Conservation (phyloP, 1,140 invertebrate genomes). For the Tetranychus urticae region DNA sequence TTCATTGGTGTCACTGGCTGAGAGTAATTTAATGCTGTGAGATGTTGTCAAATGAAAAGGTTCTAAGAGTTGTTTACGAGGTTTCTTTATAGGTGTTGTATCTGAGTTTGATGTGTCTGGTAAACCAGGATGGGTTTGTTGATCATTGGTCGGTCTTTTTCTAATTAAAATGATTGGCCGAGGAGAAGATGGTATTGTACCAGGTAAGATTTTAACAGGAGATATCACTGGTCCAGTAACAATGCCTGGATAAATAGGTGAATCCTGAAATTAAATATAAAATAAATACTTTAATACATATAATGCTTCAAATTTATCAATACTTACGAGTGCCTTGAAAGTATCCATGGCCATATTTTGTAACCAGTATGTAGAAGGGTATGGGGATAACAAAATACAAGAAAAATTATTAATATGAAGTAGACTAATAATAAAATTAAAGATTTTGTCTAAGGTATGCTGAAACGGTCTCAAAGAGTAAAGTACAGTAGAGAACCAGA, state of each 20-base stretch:
- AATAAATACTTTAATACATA: too few relatives aligned
- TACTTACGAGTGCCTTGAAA: too few relatives aligned
- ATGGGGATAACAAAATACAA: too few relatives aligned
- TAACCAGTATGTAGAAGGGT: too few relatives aligned
- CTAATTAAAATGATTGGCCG: background rate
- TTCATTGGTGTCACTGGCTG: background rate
- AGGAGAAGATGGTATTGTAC: background rate
- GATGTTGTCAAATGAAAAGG: constrained; percentile 4
- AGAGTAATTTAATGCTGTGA: constrained; percentile 1
- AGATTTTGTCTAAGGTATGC: too few relatives aligned
- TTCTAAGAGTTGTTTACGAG: constrained; percentile 9
- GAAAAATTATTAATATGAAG: too few relatives aligned
- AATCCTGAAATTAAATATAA: background rate
- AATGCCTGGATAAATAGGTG: background rate
- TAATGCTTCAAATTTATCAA: too few relatives aligned
- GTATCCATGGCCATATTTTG: too few relatives aligned
- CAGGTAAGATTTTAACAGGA: background rate
- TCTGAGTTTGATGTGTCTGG: background rate
- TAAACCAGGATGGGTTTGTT: background rate
- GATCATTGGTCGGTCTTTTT: background rate
- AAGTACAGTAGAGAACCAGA: too few relatives aligned
- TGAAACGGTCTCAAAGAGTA: too few relatives aligned
- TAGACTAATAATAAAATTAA: too few relatives aligned
- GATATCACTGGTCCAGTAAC: background rate
- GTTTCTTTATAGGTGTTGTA: constrained; percentile 6